phyloP scores from a whole-genome alignment of 2,797 vertebrate genomes.

The Tamandua tetradactyla region DNA sequence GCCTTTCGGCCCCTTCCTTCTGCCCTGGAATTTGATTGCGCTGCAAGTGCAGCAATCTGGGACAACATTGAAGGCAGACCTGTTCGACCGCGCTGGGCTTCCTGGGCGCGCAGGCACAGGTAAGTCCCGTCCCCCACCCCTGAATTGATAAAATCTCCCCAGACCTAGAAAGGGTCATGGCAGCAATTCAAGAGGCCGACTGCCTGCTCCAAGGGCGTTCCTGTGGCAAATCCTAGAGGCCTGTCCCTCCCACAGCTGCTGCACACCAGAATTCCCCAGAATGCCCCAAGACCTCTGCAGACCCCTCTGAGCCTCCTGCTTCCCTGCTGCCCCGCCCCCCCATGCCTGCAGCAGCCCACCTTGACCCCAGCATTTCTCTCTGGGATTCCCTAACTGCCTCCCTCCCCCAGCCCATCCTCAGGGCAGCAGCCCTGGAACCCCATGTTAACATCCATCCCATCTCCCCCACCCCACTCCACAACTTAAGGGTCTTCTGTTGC shows the following conservation, averaged over 20 bases:
- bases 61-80: not conserved
- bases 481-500: too few relatives aligned
- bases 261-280: not conserved
- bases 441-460: not conserved
- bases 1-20: not conserved
- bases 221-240: not conserved
- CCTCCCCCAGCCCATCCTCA: not conserved
- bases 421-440: not conserved
- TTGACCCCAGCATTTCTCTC: not conserved
- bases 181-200: not conserved
- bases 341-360: not conserved
- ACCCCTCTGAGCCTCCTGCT: not conserved
- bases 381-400: not conserved
- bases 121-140: not conserved
- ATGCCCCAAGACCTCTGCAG: not conserved
- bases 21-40: not conserved
- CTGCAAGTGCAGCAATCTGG: not conserved
- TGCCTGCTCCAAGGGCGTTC: not conserved
- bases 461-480: fast-evolving
- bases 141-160: not conserved
- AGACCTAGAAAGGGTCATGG: not conserved
- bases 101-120: not conserved
- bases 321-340: not conserved
- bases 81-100: not conserved
- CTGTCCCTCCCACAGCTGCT: not conserved